Evolutionary conservation across 2,797 vertebrate species (phyloP).

Genomic region (Pantherophis vulpinus): DNA sequence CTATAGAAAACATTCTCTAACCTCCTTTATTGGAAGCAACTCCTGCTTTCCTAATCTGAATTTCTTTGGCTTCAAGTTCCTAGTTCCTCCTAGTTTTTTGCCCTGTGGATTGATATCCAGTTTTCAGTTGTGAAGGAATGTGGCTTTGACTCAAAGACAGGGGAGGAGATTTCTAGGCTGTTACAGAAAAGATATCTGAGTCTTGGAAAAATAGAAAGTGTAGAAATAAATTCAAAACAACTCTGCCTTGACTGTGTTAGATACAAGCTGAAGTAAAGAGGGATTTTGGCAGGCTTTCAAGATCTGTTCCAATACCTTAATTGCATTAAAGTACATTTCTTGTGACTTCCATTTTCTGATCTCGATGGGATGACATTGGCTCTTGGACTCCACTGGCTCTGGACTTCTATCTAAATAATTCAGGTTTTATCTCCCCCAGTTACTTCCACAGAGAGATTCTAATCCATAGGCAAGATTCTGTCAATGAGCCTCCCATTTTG

Average conservation of each 20-base stretch:
- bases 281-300: background rate
- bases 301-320: background rate
- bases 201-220: background rate
- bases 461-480: background rate
- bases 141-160: background rate
- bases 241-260: background rate
- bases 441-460: background rate
- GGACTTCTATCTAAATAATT: background rate
- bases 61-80: background rate
- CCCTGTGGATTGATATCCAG: background rate
- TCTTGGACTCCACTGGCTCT: background rate
- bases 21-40: background rate
- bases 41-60: background rate
- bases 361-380: background rate
- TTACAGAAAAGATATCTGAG: background rate
- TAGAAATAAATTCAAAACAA: background rate
- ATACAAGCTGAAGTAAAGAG: background rate
- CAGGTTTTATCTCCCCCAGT: background rate
- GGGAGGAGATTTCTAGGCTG: background rate
- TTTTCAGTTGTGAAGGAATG: background rate
- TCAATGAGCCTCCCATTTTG: background rate
- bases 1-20: background rate
- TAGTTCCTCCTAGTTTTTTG: background rate
- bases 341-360: background rate
- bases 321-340: background rate